Evolutionary conservation across 2,113 vertebrate species (phyloP).

Genomic region (Ginglymostoma cirratum): DNA sequence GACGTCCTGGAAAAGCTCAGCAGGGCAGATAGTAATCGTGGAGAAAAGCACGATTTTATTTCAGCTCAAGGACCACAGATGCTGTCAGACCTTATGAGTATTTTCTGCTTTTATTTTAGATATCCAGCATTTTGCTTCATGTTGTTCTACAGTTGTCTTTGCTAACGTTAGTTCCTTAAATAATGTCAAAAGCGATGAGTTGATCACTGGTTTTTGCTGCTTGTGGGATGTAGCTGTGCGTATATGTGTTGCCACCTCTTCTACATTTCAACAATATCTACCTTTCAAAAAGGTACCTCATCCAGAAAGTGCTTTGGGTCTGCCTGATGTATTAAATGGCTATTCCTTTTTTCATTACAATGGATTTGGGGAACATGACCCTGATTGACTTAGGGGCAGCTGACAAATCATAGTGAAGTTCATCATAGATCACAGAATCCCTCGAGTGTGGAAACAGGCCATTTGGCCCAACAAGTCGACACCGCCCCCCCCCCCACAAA

Average conservation of each 20-base stretch:
- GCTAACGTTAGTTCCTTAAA: neutral
- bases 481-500: too few species aligned
- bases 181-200: neutral
- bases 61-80: neutral
- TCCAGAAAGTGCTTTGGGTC: neutral
- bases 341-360: neutral
- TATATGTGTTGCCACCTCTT: neutral
- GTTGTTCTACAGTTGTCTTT: neutral
- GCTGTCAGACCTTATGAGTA: neutral
- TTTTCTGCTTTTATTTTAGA: neutral
- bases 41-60: neutral
- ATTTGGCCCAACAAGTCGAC: too few species aligned
- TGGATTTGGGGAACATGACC: neutral
- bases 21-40: neutral
- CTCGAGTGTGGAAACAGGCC: too few species aligned
- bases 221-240: neutral
- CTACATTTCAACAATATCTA: neutral
- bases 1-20: neutral
- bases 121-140: neutral
- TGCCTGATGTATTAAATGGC: neutral
- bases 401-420: neutral
- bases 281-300: neutral
- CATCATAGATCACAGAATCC: too few species aligned
- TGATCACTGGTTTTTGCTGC: neutral
- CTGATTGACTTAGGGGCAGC: neutral